Evolutionary conservation across 2,888 invertebrate genomes (phyloP).

Genomic region (Orgyia antiqua): DNA sequence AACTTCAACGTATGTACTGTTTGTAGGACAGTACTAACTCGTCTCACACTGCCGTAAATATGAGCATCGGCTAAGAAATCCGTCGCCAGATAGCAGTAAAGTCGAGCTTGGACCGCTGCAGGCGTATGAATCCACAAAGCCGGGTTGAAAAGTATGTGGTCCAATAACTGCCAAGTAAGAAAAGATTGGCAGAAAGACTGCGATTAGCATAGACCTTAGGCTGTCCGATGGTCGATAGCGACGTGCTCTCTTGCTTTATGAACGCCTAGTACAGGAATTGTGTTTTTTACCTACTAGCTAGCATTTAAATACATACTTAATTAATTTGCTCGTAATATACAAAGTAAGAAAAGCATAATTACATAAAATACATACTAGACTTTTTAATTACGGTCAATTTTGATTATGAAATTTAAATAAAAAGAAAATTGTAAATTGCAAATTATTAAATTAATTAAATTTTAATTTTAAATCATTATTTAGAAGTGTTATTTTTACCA

Average conservation of each 20-base stretch:
- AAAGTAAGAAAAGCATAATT: no score
- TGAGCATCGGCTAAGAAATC: constrained; percentile 98
- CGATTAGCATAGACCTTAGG: constrained; percentile 79
- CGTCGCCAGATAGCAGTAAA: constrained; percentile 99
- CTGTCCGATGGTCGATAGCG: constrained; percentile 74
- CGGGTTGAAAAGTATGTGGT: constrained; percentile 99
- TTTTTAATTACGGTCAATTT: no score
- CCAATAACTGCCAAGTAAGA: constrained; percentile 96
- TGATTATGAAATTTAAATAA: no score
- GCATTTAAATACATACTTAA: no score
- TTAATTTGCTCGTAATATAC: no score
- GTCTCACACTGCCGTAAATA: constrained; percentile 96
- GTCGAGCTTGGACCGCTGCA: constrained; percentile 94
- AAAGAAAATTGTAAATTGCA: no score
- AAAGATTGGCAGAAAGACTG: constrained; percentile 94
- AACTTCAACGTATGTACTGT: constrained; percentile 99
- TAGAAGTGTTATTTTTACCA: not conserved
- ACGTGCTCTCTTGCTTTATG: constrained; percentile 59
- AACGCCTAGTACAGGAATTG: constrained; percentile 17
- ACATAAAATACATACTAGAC: no score
- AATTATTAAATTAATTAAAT: no score
- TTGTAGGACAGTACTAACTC: constrained; percentile 98
- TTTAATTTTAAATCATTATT: not conserved
- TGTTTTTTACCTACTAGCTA: constrained; percentile 1
- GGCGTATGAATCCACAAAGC: constrained; percentile 99